Conservation (phyloP, 2,797 vertebrate species). For the Sciurus vulgaris region DNA sequence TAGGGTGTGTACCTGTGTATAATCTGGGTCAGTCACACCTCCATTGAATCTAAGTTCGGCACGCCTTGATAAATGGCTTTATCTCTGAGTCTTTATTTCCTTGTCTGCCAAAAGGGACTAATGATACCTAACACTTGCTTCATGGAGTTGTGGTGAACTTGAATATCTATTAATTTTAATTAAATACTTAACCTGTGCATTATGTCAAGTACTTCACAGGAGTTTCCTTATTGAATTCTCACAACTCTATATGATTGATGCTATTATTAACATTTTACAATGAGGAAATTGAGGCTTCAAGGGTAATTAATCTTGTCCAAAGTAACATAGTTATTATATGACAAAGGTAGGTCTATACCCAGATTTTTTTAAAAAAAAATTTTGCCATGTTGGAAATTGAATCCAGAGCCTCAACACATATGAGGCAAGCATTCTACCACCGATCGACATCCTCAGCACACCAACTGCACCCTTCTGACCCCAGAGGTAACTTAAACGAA, state of each 20-base stretch:
- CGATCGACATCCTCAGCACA: no score
- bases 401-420: no score
- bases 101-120: neutral
- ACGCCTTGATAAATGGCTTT: neutral
- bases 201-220: neutral
- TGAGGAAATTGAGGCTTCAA: neutral
- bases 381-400: no score
- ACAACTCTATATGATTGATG: neutral
- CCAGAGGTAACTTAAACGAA: neutral
- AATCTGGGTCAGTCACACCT: neutral
- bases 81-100: conserved; percentile 41
- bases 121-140: neutral
- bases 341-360: neutral
- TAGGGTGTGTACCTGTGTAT: neutral
- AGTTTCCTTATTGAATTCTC: neutral
- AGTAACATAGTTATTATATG: neutral
- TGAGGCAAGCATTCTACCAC: no score
- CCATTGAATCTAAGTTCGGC: neutral
- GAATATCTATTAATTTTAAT: neutral
- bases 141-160: neutral
- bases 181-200: neutral
- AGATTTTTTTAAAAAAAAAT: no score
- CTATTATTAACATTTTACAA: neutral
- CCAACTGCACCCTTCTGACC: neutral
- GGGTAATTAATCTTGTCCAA: neutral